Evolutionary conservation across 2,113 vertebrate genomes (phyloP).

Genomic region (Formicarius rufipectus): DNA sequence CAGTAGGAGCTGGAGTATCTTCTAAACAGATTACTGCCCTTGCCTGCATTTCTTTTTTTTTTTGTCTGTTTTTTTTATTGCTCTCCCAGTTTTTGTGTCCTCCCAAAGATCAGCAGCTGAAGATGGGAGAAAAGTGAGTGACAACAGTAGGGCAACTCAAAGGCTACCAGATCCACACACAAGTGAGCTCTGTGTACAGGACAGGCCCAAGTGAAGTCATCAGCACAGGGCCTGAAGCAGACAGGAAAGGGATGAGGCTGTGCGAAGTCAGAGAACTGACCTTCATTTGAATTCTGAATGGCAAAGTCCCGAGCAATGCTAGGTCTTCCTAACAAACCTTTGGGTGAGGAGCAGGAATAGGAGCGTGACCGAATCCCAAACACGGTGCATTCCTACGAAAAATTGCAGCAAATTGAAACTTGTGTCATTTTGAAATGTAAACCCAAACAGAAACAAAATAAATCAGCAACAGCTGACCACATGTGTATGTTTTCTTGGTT

Average conservation of each 20-base stretch:
- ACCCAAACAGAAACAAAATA: too few relatives aligned
- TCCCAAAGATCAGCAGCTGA: not conserved
- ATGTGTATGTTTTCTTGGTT: accelerated
- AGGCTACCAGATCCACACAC: accelerated
- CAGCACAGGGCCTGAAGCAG: not conserved
- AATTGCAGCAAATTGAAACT: not conserved
- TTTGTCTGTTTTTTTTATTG: not conserved
- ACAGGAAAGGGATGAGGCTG: not conserved
- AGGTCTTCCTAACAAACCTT: constrained; percentile 78
- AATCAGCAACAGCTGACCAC: not conserved
- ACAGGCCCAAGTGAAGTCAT: not conserved
- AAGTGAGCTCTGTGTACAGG: not conserved
- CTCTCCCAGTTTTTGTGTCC: not conserved
- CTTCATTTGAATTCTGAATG: constrained; percentile 69
- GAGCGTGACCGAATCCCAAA: constrained; percentile 88
- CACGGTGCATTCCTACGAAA: constrained; percentile 75
- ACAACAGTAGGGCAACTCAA: accelerated
- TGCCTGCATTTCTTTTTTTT: not conserved
- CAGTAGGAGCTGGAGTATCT: not conserved
- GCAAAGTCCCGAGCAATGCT: constrained; percentile 70
- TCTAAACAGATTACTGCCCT: not conserved
- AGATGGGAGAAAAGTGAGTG: not conserved
- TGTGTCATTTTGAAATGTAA: not conserved
- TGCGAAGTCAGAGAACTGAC: constrained; percentile 72
- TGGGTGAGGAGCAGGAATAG: constrained; percentile 92